phyloP scores from a whole-genome alignment of 2,888 invertebrate genomes.

The Scotopteryx bipunctaria region DNA sequence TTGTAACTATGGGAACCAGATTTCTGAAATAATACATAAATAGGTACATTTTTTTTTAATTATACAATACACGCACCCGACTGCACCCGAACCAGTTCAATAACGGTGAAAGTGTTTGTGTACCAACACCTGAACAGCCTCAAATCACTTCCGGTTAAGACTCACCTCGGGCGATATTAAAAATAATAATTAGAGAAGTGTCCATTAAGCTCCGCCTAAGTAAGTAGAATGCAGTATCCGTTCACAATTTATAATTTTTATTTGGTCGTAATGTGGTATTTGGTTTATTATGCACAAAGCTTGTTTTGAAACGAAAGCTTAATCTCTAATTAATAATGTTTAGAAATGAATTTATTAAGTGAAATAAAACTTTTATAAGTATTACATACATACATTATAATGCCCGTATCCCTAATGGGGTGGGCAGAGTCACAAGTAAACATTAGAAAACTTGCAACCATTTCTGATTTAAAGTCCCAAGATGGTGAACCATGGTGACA shows the following conservation, averaged over 20 bases:
- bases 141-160: slow-evolving; percentile 60
- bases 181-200: slow-evolving; percentile 54
- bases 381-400: too few relatives aligned
- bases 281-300: not conserved
- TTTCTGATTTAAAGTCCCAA: too few relatives aligned
- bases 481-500: too few relatives aligned
- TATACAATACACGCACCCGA: slow-evolving; percentile 39
- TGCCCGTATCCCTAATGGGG: too few relatives aligned
- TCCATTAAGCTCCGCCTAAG: slow-evolving; percentile 42
- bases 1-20: not conserved
- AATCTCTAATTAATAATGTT: too few relatives aligned
- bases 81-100: slow-evolving; percentile 60
- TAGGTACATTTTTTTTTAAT: not conserved
- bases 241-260: slow-evolving; percentile 24
- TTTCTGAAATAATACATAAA: too few relatives aligned
- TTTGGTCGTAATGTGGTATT: not conserved
- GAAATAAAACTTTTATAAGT: too few relatives aligned
- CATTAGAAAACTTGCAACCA: too few relatives aligned
- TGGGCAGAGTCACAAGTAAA: too few relatives aligned
- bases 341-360: too few relatives aligned
- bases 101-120: slow-evolving; percentile 71
- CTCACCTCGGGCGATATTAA: slow-evolving; percentile 63
- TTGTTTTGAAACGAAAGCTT: not conserved
- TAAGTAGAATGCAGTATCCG: slow-evolving; percentile 30
- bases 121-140: slow-evolving; percentile 59